Evolutionary conservation across 2,797 vertebrate species (phyloP).

Genomic region (Anas bahamensis): DNA sequence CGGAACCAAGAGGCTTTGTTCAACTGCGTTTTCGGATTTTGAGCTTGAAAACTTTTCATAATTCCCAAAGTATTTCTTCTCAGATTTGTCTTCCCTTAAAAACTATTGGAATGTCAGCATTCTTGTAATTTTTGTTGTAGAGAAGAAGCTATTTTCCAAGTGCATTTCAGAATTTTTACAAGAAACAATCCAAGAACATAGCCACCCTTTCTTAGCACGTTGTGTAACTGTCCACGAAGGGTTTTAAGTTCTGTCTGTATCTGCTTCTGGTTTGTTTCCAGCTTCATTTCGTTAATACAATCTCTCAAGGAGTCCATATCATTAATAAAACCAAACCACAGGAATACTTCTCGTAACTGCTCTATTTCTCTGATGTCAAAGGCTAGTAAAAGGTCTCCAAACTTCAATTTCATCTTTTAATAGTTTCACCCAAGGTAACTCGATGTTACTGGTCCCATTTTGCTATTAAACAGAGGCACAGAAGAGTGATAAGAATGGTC

Average conservation of each 20-base stretch:
- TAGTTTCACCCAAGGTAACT: neutral
- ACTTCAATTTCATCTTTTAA: neutral
- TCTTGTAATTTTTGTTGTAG: neutral
- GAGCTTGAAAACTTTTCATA: neutral
- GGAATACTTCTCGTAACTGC: neutral
- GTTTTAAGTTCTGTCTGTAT: neutral
- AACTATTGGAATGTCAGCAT: neutral
- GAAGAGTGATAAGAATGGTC: neutral
- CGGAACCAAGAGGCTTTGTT: neutral
- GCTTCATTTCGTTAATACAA: neutral
- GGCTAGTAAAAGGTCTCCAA: neutral
- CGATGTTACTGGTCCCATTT: neutral
- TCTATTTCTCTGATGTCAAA: neutral
- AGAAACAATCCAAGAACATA: neutral
- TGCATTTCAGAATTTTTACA: neutral
- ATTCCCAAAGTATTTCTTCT: neutral
- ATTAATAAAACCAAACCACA: constrained; percentile 8
- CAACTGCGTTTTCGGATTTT: neutral
- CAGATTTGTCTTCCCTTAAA: neutral
- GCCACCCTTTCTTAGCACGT: neutral
- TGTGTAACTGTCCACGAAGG: neutral
- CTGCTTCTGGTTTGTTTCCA: neutral
- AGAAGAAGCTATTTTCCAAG: neutral
- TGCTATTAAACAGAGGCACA: neutral
- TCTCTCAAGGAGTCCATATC: neutral